Conservation (phyloP, 2,888 invertebrate species). For the Pollenia griseotomentosa region DNA sequence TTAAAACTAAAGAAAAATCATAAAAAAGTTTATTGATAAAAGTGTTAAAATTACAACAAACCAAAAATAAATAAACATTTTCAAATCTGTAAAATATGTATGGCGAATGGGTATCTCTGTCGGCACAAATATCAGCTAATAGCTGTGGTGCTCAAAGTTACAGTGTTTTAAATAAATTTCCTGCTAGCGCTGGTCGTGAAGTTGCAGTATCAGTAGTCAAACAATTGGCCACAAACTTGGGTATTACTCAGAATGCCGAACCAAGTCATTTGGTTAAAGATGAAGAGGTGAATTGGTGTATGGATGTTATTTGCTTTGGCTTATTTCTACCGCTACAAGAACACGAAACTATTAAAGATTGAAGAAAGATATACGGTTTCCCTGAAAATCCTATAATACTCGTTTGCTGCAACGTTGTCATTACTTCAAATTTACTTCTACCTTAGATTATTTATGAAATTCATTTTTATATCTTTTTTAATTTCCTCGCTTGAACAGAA, state of each 20-base stretch:
- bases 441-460: no score
- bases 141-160: slow-evolving; percentile 85
- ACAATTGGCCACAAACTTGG: slow-evolving; percentile 86
- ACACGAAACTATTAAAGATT: slow-evolving; percentile 97
- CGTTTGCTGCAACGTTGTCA: no score
- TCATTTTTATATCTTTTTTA: no score
- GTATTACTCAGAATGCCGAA: slow-evolving; percentile 92
- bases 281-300: slow-evolving; percentile 94
- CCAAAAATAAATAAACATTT: neutral
- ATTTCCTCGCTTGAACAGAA: no score
- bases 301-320: slow-evolving; percentile 92
- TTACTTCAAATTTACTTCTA: no score
- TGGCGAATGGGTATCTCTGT: slow-evolving; percentile 86
- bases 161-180: slow-evolving; percentile 87
- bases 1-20: neutral
- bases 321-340: slow-evolving; percentile 94
- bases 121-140: slow-evolving; percentile 84
- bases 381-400: no score
- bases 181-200: slow-evolving; percentile 86
- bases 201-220: slow-evolving; percentile 87
- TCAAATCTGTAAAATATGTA: slow-evolving; percentile 83
- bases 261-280: slow-evolving; percentile 93
- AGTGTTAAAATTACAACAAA: no score
- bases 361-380: no score
- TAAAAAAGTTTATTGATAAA: no score